phyloP scores from a whole-genome alignment of 2,888 invertebrate species.

The Podotricha telesiphe region DNA sequence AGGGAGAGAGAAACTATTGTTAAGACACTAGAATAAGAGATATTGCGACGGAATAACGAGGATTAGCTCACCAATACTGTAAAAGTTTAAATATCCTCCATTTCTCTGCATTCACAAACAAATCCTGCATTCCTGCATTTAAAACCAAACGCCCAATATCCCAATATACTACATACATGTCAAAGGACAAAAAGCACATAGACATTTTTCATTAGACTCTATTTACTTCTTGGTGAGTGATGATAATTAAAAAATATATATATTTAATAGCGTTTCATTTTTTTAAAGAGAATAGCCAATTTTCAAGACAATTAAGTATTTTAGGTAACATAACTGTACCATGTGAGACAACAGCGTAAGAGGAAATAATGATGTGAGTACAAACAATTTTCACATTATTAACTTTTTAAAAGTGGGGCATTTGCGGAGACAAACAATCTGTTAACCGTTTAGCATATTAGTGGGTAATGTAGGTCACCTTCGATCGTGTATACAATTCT shows the following conservation, averaged over 20 bases:
- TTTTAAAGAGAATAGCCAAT: neutral
- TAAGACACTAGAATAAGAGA: too few relatives aligned
- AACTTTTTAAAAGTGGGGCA: slow-evolving; percentile 1
- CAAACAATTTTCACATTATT: slow-evolving; percentile 12
- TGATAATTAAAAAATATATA: neutral
- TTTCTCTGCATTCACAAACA: too few relatives aligned
- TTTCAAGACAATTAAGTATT: slow-evolving; percentile 16
- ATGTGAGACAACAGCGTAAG: neutral
- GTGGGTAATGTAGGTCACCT: neutral
- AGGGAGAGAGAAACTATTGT: too few relatives aligned
- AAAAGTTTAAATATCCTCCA: too few relatives aligned
- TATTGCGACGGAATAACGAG: too few relatives aligned
- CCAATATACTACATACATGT: too few relatives aligned
- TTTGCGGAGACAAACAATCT: slow-evolving; percentile 12
- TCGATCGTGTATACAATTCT: neutral
- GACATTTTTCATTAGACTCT: neutral
- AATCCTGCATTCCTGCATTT: too few relatives aligned
- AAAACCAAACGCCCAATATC: too few relatives aligned
- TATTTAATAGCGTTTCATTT: neutral
- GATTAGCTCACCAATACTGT: too few relatives aligned
- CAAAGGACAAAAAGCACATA: too few relatives aligned
- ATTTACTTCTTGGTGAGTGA: neutral
- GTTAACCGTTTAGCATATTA: slow-evolving; percentile 4
- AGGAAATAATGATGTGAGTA: neutral
- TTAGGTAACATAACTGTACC: slow-evolving; percentile 24